These are phyloP conservation scores for Pissodes strobi DNA, from an alignment of 1,140 invertebrate species.

Conservation along the genomic window DNA sequence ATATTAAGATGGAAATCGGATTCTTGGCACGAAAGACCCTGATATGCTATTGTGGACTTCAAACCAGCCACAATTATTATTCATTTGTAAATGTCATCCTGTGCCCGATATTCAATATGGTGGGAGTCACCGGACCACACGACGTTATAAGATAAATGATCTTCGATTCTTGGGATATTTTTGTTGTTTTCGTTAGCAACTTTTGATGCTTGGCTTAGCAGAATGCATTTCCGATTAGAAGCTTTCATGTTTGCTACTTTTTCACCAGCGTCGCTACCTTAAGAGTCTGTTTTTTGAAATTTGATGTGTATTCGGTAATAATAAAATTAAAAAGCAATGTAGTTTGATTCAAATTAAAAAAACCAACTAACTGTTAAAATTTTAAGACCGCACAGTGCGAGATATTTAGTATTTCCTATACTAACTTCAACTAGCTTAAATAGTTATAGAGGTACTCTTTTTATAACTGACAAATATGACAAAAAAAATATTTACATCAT, in stretches of 20 bases:
- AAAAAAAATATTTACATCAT: too few species aligned
- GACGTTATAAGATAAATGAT: conserved; percentile 51
- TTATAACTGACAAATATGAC: too few species aligned
- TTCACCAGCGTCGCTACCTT: too few species aligned
- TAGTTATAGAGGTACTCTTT: too few species aligned
- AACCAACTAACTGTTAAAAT: too few species aligned
- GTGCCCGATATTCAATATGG: conserved; percentile 54
- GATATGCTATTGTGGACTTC: conserved; percentile 46
- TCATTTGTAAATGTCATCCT: conserved; percentile 53
- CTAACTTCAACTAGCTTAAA: too few species aligned
- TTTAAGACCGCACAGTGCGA: too few species aligned
- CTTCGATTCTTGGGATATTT: conserved; percentile 50
- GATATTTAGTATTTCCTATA: too few species aligned
- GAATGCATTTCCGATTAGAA: conserved; percentile 38
- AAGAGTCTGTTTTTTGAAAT: too few species aligned
- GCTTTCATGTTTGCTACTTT: conserved; percentile 14
- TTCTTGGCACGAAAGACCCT: conserved; percentile 22
- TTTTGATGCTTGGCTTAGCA: conserved; percentile 26
- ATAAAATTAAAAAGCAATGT: too few species aligned
- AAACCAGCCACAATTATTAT: conserved; percentile 54
- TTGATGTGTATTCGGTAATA: too few species aligned
- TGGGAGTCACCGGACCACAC: conserved; percentile 51
- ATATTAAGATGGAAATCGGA: conserved; percentile 11
- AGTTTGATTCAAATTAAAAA: too few species aligned
- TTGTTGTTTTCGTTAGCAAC: conserved; percentile 39